Base-by-base conservation (phyloP, 2,797 vertebrate species). In the Etheostoma nigrum region DNA sequence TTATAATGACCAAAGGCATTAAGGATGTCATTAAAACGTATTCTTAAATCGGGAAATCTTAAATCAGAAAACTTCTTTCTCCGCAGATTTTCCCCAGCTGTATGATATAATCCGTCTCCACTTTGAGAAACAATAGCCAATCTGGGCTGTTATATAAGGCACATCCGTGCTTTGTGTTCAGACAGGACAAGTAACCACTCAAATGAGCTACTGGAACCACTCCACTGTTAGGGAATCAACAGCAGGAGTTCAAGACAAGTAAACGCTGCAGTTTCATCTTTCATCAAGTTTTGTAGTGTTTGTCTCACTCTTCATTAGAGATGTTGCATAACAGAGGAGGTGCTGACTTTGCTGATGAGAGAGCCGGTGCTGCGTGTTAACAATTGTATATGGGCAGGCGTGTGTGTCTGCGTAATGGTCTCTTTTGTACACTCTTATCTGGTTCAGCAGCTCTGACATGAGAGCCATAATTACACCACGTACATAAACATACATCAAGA, bases 161-260 rank as follows among this genome's bases (percentile, higher is more conserved):
- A 78, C 88, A 91, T 91, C 88, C 82, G 83, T 87, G 89, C 86
- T 93, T 93, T 93, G 92, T 93, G 88, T 81, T 84, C 79, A 81
- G 84, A 86, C 82, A 86, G 86, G 85, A 86, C 90, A 72, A 86
- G 89, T 61, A 82, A 77, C 76, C 81, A 84, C 78, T 89, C 81
- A 86, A 85, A 86, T 48, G 79, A 86, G 88, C 82, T 62, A 72
- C 68, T 85, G 82, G 71, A 91, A 66, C 73, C 84, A 82, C 86
- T 91, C 76, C 58, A 77, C 87, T 72, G 78, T 61, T 63, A 52
- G 84, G 82, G 79, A 86, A 86, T 82, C 81, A 86, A 81, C 80
- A 60, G 70, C 84, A 76, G 86, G 75, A 86, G 90, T 83, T 87
- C 69, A 82, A 83, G 60, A 88, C 86, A 81, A 86, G 68, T 57